Conservation (phyloP, 2,797 vertebrate species). For the Lepidocolaptes lacrymiger region DNA sequence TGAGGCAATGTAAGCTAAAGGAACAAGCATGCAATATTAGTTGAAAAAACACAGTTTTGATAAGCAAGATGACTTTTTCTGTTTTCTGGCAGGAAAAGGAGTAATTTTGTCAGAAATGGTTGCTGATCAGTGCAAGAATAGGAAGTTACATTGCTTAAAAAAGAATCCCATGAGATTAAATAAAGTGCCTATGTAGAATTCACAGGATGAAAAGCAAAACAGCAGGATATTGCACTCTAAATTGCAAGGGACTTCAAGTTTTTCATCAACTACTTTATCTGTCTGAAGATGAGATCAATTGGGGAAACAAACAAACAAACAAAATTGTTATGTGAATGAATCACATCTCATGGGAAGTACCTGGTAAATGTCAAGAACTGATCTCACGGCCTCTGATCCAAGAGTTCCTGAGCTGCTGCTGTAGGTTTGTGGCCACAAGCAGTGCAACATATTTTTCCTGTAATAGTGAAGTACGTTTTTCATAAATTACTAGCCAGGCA, state of each 20-base stretch:
- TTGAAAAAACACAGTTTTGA: neutral
- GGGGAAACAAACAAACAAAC: conserved; percentile 5
- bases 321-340: neutral
- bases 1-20: neutral
- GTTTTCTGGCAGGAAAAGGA: neutral
- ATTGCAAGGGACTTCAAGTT: neutral
- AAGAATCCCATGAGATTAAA: neutral
- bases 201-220: neutral
- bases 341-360: conserved; percentile 10
- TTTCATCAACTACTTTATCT: neutral
- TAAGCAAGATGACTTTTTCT: neutral
- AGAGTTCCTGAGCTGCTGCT: conserved; percentile 57
- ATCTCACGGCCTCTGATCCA: neutral
- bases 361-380: conserved; percentile 55
- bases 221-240: neutral
- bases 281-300: neutral
- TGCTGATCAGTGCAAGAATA: neutral
- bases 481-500: conserved; percentile 71
- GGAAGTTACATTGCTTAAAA: neutral
- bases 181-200: neutral
- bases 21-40: neutral
- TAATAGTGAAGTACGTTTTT: conserved; percentile 62
- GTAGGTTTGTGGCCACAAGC: conserved; percentile 57
- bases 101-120: neutral
- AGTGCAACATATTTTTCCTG: conserved; percentile 66